A percentile compares a stretch with the other conserved stretches of the same genome.
phyloP scores from a whole-genome alignment of 2,888 invertebrate species.

The Sphaerophoria taeniata region DNA sequence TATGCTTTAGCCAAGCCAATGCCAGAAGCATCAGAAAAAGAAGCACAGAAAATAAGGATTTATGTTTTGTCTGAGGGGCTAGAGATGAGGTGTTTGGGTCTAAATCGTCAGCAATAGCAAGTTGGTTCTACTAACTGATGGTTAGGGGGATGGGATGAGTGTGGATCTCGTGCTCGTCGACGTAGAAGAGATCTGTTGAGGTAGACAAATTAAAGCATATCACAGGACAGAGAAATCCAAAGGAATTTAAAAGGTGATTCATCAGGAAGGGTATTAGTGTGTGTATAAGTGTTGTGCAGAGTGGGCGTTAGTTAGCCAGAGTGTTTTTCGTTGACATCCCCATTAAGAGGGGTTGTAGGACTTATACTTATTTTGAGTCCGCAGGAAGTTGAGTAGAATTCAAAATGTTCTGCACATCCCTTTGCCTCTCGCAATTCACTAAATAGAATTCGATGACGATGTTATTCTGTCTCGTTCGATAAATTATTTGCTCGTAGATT shows the following conservation, averaged over 20 bases:
- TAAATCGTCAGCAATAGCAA: conserved; percentile 72
- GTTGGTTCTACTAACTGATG: conserved; percentile 24
- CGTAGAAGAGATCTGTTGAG: background rate
- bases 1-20: conserved; percentile 43
- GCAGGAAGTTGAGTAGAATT: conserved; percentile 38
- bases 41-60: conserved; percentile 44
- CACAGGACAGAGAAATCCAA: conserved; percentile 39
- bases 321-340: conserved; percentile 59
- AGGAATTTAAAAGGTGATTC: conserved; percentile 68
- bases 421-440: conserved; percentile 49
- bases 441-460: conserved; percentile 59
- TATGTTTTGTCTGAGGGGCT: conserved; percentile 19
- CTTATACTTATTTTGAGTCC: conserved; percentile 1
- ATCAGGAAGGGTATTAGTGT: conserved; percentile 55
- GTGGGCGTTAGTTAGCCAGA: conserved; percentile 63
- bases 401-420: conserved; percentile 10
- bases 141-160: background rate
- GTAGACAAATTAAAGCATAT: conserved; percentile 51
- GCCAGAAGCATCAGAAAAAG: conserved; percentile 12
- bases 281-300: conserved; percentile 3
- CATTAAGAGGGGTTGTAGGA: conserved; percentile 15
- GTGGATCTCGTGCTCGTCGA: background rate
- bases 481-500: conserved; percentile 69
- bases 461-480: conserved; percentile 68
- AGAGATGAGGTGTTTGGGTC: conserved; percentile 54